Base-by-base conservation (phyloP, 2,888 invertebrate species). In the Odontothrips loti region DNA sequence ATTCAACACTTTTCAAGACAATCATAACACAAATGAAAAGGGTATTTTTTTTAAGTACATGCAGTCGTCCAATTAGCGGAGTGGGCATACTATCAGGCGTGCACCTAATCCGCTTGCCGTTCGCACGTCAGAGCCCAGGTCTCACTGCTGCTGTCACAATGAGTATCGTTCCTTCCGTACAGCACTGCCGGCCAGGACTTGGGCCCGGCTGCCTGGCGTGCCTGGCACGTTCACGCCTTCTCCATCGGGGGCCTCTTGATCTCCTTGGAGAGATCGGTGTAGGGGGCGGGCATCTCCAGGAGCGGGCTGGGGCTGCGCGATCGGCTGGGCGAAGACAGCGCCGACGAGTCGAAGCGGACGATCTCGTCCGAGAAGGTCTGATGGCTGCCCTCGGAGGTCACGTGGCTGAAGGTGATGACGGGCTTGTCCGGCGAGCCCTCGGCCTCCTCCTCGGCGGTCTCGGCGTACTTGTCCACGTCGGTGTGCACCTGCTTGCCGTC, bases 351-450 rank as follows among this genome's bases (percentile, higher is more conserved):
- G 68, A 75, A 75, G 68, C 68, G 68, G 6, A 75, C 68, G 27
- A 75, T 75, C 23, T 75, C 23, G 68, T 75, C 27, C 11, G 68
- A 23, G 68, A 75, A 75, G 68, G 68, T 8, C 68, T 75, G 68
- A 27, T 75, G 68, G 68, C 68, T 75, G 68, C 68, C 68, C 68
- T 75, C 68, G 68, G 23, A 23, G 23, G 68, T 27, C 68, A 75
- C 68, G 68, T 75, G 68, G 68, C 68, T 75, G 68, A 75, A 75
- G 68, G 68, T 75, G 68, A 75, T 75, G 68, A 75, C 68, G 68
- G 68, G 68, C 68, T 75, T 75, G 27, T 75, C 68, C 68, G 27
- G 68, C 27, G 68, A 75, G 12, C 68, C 68, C 68, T 75, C 68
- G 27, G 68, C 68, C 68, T 75, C 68, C 68, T 75, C 68, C 68